Evolutionary conservation across 2,113 vertebrate genomes (phyloP).

Genomic region (Cercopithecus mona): DNA sequence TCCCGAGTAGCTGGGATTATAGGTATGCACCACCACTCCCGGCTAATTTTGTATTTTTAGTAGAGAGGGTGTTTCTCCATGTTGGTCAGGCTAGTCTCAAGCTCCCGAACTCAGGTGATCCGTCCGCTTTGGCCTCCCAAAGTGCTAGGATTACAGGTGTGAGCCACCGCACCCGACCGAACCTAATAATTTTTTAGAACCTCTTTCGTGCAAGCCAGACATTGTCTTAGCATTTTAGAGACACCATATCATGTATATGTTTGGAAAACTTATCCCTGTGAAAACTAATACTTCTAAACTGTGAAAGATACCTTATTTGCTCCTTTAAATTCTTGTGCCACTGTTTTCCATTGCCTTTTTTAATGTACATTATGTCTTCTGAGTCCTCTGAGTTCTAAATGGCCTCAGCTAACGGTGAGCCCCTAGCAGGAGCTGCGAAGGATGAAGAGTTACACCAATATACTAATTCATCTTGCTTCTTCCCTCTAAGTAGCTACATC

Average conservation of each 20-base stretch:
- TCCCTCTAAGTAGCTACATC: neutral
- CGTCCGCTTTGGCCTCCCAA: too few relatives aligned
- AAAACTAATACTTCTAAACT: neutral
- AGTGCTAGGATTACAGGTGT: too few relatives aligned
- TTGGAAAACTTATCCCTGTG: neutral
- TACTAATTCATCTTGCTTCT: neutral
- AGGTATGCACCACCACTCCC: too few relatives aligned
- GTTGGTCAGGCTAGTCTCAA: too few relatives aligned
- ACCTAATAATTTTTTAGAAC: neutral
- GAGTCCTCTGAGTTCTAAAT: neutral
- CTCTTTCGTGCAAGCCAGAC: fast-evolving
- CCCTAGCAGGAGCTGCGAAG: neutral
- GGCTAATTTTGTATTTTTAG: too few relatives aligned
- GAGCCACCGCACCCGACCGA: fast-evolving
- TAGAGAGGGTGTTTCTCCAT: too few relatives aligned
- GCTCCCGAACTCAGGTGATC: too few relatives aligned
- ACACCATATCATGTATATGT: neutral
- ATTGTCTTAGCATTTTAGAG: neutral
- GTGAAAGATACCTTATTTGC: neutral
- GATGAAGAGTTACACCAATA: neutral
- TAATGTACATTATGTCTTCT: neutral
- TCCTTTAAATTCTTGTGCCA: neutral
- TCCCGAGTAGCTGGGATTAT: too few relatives aligned
- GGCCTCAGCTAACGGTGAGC: neutral
- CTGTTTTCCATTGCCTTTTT: neutral